Evolutionary conservation across 2,113 vertebrate genomes (phyloP), one percentile per base, ranked within the genome.

Genomic region (Tautogolabrus adspersus): DNA sequence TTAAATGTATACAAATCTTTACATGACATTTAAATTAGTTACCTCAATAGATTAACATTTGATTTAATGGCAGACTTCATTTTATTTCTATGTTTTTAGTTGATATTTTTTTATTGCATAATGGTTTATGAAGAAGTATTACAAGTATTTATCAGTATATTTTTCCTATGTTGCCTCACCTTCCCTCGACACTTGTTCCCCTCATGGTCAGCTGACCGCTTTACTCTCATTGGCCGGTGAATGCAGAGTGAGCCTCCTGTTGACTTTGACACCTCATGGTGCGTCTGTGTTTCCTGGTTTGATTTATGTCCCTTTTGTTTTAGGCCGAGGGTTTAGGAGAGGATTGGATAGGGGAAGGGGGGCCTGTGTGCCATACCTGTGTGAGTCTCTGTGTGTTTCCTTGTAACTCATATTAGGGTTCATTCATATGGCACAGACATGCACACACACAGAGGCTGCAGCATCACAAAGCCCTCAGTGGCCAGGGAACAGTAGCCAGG

Each of bases 201-300:
- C 95, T 96, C 96, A 97, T 94, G 95, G 95, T 96, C 93, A 97
- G 96, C 94, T 96, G 96, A 94, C 93, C 95, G 94, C 96, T 96
- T 96, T 96, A 96, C 92, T 96, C 95, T 97, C 96, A 98, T 93
- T 97, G 96, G 96, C 95, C 95, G 95, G 95, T 96, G 96, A 95
- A 95, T 95, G 95, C 93, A 96, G 96, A 95, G 94, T 96, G 96
- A 97, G 95, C 95, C 90, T 96, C 88, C 78, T 75, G 88, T 75
- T 72, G 88, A 67, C 88, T 78, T 87, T 91, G 87, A 83, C 86
- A 84, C 81, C 93, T 95, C 96, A 95, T 94, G 86, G 34, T 95
- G 26, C 26, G 94, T 88, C 75, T 84, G 70, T 90, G 73, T 82
- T 66, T 96, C 96, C 94, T 96, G 95, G 93, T 95, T 95, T 96